Conservation (phyloP, 2,888 invertebrate species). For the Thecophora atra region DNA sequence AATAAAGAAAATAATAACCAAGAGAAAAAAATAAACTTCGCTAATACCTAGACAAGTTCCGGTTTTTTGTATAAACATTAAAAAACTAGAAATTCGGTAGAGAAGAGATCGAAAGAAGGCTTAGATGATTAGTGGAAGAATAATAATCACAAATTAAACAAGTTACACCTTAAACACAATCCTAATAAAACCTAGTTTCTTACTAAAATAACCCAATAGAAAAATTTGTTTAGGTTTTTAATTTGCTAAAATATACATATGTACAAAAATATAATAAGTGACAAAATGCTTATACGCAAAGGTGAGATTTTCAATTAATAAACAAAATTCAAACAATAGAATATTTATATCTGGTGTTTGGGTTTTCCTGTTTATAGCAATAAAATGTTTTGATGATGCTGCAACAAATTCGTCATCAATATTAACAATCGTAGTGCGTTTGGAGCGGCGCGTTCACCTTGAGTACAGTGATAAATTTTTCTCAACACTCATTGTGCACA, state of each 20-base stretch:
- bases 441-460: constrained; percentile 26
- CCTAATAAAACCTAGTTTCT: background rate
- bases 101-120: background rate
- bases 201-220: background rate
- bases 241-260: background rate
- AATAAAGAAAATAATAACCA: constrained; percentile 2
- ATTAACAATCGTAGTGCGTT: background rate
- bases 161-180: background rate
- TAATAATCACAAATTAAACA: background rate
- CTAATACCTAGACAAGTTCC: constrained; percentile 13
- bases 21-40: background rate
- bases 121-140: background rate
- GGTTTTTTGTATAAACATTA: constrained; percentile 12
- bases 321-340: background rate
- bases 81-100: background rate
- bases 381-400: background rate
- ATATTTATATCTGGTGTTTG: background rate
- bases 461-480: background rate
- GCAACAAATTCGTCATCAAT: background rate
- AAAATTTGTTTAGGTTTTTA: too few relatives aligned
- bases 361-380: background rate
- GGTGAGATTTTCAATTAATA: constrained; percentile 31
- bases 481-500: background rate
- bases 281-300: constrained; percentile 37
- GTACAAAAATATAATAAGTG: background rate